Conservation (phyloP, 2,113 vertebrate species). For the Aldabrachelys gigantea region DNA sequence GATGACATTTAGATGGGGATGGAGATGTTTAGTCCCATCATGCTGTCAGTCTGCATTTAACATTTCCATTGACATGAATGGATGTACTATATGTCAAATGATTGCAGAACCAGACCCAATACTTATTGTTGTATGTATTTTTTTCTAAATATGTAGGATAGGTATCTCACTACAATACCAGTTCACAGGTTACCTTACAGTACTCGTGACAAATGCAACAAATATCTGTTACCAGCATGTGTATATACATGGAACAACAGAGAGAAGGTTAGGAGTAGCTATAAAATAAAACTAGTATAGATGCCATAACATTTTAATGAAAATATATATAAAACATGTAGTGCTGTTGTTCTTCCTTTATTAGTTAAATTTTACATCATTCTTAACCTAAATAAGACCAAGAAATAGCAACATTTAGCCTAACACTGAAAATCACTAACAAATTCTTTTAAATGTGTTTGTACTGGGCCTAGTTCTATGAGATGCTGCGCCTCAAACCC, state of each 20-base stretch:
- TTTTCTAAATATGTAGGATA: not conserved
- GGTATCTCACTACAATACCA: not conserved
- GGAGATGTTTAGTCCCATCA: not conserved
- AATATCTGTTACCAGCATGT: not conserved
- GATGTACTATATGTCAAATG: not conserved
- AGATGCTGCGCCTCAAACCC: not conserved
- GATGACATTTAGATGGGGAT: not conserved
- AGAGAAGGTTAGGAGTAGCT: not conserved
- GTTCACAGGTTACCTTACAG: not conserved
- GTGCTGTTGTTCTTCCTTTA: not conserved
- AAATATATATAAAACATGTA: not conserved
- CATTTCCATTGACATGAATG: not conserved
- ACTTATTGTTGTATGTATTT: not conserved
- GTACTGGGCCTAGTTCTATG: not conserved
- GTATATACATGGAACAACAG: not conserved
- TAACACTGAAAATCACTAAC: not conserved
- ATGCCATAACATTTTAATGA: not conserved
- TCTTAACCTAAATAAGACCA: not conserved
- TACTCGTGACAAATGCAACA: not conserved
- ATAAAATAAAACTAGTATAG: not conserved
- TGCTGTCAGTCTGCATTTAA: fast-evolving
- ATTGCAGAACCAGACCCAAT: not conserved
- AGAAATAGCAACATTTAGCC: not conserved
- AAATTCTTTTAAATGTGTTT: not conserved
- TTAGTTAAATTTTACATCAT: not conserved